These are phyloP conservation scores for Apodemia duryi DNA, from an alignment of 2,888 invertebrate species.

Conservation along the genomic window DNA sequence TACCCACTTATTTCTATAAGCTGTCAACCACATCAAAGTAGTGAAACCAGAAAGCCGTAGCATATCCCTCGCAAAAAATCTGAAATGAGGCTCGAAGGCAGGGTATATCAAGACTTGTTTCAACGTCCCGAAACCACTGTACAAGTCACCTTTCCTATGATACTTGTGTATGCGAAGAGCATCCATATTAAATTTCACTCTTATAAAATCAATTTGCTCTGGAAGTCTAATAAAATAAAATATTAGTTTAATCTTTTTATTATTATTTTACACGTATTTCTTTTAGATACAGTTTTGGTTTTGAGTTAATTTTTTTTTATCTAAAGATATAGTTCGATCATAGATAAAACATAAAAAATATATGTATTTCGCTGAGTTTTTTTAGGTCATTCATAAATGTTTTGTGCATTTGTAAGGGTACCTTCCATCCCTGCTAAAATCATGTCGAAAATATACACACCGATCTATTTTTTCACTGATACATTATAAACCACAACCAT, in stretches of 20 bases:
- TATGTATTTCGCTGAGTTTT: too few relatives aligned
- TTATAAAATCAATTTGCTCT: slow-evolving; percentile 52
- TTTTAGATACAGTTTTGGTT: too few relatives aligned
- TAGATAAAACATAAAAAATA: too few relatives aligned
- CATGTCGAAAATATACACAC: too few relatives aligned
- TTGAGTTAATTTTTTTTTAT: too few relatives aligned
- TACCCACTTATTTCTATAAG: slow-evolving; percentile 66
- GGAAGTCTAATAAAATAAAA: slow-evolving; percentile 40
- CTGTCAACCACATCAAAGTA: slow-evolving; percentile 58
- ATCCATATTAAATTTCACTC: slow-evolving; percentile 53
- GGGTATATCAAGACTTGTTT: slow-evolving; percentile 69
- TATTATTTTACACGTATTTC: too few relatives aligned
- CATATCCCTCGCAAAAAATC: slow-evolving; percentile 81
- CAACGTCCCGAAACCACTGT: slow-evolving; percentile 45
- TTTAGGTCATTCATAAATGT: too few relatives aligned
- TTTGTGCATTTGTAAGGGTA: too few relatives aligned
- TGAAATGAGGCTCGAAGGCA: slow-evolving; percentile 76
- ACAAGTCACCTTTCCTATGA: slow-evolving; percentile 40
- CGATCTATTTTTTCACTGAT: too few relatives aligned
- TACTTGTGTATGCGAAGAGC: slow-evolving; percentile 53
- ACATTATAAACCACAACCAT: too few relatives aligned
- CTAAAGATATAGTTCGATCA: too few relatives aligned
- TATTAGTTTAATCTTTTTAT: too few relatives aligned
- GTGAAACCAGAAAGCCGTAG: slow-evolving; percentile 73
- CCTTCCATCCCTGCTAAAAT: not conserved